Conservation (phyloP, 2,113 vertebrate species). For the Urocitellus parryii region DNA sequence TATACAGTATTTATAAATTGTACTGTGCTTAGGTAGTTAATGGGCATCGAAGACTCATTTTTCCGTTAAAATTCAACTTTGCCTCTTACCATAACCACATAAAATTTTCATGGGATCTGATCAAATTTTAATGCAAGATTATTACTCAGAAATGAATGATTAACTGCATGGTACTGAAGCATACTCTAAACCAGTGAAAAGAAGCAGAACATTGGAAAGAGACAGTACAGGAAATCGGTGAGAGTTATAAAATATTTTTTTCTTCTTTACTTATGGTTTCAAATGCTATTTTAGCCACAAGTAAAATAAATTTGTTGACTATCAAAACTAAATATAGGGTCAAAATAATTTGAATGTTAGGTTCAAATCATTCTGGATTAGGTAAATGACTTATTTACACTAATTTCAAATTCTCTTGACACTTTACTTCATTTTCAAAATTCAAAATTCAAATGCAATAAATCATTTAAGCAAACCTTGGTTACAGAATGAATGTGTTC, state of each 20-base stretch:
- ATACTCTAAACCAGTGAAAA: neutral
- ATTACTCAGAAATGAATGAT: conserved; percentile 58
- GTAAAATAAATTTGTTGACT: neutral
- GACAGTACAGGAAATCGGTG: neutral
- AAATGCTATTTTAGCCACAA: neutral
- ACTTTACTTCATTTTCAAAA: conserved; percentile 43
- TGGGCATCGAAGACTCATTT: neutral
- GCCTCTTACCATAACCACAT: conserved; percentile 31
- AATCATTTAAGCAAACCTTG: conserved; percentile 43
- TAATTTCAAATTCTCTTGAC: conserved; percentile 52
- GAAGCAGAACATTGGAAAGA: neutral
- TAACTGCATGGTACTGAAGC: conserved; percentile 12
- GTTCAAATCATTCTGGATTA: conserved; percentile 34
- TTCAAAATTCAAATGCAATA: conserved; percentile 52
- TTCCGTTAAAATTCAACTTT: conserved; percentile 39
- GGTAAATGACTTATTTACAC: neutral
- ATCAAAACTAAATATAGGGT: conserved; percentile 46
- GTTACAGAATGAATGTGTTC: conserved; percentile 16
- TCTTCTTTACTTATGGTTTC: neutral
- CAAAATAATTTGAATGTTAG: conserved; percentile 35
- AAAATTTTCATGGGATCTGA: conserved; percentile 5
- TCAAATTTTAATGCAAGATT: conserved; percentile 61
- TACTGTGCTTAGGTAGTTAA: neutral
- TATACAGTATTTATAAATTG: neutral
- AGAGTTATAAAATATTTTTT: neutral